Evolutionary conservation across 2,888 invertebrate genomes (phyloP).

Genomic region (Dusona sp.): DNA sequence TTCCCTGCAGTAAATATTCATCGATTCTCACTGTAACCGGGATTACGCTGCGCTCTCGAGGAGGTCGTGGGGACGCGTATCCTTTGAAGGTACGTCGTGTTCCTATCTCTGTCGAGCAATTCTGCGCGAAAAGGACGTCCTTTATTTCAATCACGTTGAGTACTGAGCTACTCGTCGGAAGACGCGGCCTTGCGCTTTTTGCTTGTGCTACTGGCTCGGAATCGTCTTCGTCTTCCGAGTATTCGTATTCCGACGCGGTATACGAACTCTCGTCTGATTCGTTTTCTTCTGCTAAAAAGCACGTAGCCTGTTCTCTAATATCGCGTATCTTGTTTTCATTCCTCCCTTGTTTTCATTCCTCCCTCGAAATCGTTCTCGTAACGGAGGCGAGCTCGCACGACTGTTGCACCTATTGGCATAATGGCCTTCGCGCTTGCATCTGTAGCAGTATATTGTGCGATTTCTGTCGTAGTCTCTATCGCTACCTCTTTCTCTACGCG

Average conservation of each 20-base stretch:
- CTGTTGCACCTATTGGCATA: slow-evolving; percentile 15
- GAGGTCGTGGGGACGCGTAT: neutral
- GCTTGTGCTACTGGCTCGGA: neutral
- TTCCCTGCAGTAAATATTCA: too few relatives aligned
- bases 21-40: too few relatives aligned
- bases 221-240: neutral
- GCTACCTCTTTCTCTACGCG: neutral
- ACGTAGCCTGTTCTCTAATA: neutral
- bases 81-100: slow-evolving; percentile 1
- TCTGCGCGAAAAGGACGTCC: neutral
- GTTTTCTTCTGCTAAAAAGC: neutral
- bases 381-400: neutral
- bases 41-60: neutral
- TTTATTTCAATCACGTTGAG: too few relatives aligned
- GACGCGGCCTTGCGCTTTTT: too few relatives aligned
- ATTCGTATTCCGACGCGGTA: neutral
- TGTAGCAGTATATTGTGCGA: neutral
- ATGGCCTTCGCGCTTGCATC: slow-evolving; percentile 3
- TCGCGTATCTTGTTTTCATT: too few relatives aligned
- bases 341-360: too few relatives aligned
- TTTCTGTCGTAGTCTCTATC: neutral
- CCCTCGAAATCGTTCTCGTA: neutral
- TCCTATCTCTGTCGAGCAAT: neutral
- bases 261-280: neutral
- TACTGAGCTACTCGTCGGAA: too few relatives aligned